A percentile compares a stretch with the other conserved stretches of the same genome.
Conservation (phyloP, 2,113 vertebrate species). For the Lynx canadensis region DNA sequence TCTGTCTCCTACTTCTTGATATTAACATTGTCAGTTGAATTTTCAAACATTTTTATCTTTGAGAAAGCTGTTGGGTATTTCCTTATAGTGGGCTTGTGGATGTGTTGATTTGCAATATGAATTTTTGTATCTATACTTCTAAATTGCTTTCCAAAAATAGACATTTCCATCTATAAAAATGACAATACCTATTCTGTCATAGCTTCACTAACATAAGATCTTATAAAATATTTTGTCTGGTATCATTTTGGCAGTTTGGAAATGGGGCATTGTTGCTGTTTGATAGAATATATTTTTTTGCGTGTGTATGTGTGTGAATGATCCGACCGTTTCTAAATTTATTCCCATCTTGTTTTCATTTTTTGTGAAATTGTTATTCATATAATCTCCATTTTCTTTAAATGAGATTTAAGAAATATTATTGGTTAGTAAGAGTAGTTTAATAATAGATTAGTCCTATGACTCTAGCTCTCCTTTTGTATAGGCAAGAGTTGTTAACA, state of each 20-base stretch:
- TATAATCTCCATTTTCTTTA: background rate
- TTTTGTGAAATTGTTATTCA: background rate
- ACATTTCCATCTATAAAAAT: background rate
- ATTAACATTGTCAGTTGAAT: background rate
- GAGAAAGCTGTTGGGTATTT: background rate
- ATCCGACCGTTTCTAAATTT: background rate
- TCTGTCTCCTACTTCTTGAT: background rate
- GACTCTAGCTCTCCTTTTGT: background rate
- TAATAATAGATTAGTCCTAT: background rate
- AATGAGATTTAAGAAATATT: background rate
- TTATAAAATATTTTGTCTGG: background rate
- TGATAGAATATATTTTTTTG: background rate
- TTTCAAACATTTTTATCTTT: background rate
- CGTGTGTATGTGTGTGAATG: background rate
- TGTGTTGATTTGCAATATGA: background rate
- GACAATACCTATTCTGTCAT: background rate
- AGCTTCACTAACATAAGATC: background rate
- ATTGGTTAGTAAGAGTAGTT: background rate
- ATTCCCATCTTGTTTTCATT: background rate
- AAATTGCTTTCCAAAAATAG: background rate
- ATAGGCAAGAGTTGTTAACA: background rate
- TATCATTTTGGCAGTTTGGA: conserved; percentile 33
- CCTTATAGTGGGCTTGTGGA: background rate
- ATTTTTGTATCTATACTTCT: background rate
- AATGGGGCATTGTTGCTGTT: background rate